A percentile compares a stretch with the other conserved stretches of the same genome.
Evolutionary conservation across 2,113 vertebrate species (phyloP).

Genomic region (Megalops atlanticus): DNA sequence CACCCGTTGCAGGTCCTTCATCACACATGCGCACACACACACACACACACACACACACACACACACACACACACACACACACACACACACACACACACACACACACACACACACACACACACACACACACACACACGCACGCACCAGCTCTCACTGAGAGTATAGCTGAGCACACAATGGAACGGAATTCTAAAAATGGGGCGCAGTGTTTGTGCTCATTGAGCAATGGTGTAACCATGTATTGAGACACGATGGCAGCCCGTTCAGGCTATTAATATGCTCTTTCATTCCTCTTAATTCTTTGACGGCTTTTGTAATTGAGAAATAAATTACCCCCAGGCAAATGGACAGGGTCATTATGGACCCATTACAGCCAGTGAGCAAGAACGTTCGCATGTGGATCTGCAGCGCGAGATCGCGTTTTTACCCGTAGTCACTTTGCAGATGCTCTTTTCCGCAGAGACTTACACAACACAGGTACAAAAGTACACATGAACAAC

Average conservation of each 20-base stretch:
- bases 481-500: background rate
- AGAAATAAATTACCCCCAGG: background rate
- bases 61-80: constrained; percentile 27
- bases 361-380: too few relatives aligned
- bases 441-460: too few relatives aligned
- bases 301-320: background rate
- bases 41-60: constrained; percentile 7
- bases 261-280: background rate
- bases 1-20: too few relatives aligned
- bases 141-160: too few relatives aligned
- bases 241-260: background rate
- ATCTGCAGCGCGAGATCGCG: too few relatives aligned
- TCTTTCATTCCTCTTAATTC: background rate
- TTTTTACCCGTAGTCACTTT: too few relatives aligned
- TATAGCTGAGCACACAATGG: background rate
- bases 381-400: too few relatives aligned
- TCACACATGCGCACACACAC: background rate
- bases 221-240: background rate
- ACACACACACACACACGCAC: constrained; percentile 28
- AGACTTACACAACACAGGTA: too few relatives aligned
- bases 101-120: constrained; percentile 7
- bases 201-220: too few relatives aligned
- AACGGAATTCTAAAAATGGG: background rate
- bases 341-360: background rate
- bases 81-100: constrained; percentile 8